Evolutionary conservation across 2,888 invertebrate genomes (phyloP).

Genomic region (Rhagonycha lutea): DNA sequence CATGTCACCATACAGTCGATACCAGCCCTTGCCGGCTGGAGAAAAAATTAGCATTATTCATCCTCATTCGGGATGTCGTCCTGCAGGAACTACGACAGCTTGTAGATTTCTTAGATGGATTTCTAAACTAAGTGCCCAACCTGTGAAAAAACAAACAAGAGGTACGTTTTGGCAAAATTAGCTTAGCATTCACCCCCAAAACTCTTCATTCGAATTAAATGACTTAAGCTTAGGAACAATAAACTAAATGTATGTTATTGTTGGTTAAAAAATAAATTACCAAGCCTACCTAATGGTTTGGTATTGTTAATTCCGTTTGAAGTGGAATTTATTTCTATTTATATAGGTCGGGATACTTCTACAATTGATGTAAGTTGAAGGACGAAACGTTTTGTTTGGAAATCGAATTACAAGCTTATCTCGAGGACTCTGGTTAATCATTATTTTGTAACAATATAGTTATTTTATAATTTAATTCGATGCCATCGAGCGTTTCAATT

Average conservation of each 20-base stretch:
- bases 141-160: slow-evolving; percentile 58
- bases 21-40: slow-evolving; percentile 54
- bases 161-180: slow-evolving; percentile 1
- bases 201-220: neutral
- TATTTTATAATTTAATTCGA: neutral
- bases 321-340: neutral
- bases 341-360: neutral
- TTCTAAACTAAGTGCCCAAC: slow-evolving; percentile 59
- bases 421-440: neutral
- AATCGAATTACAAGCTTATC: neutral
- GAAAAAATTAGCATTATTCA: slow-evolving; percentile 44
- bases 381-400: neutral
- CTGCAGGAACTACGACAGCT: slow-evolving; percentile 51
- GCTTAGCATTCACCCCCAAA: neutral
- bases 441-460: neutral
- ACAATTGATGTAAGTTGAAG: neutral
- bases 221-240: neutral
- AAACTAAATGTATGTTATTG: neutral
- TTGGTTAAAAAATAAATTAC: neutral
- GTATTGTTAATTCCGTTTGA: neutral
- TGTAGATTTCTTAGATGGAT: slow-evolving; percentile 61
- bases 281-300: neutral
- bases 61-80: slow-evolving; percentile 37
- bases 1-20: slow-evolving; percentile 56
- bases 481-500: neutral